Evolutionary conservation across 2,113 vertebrate species (phyloP).

Genomic region (Fregetta grallaria): DNA sequence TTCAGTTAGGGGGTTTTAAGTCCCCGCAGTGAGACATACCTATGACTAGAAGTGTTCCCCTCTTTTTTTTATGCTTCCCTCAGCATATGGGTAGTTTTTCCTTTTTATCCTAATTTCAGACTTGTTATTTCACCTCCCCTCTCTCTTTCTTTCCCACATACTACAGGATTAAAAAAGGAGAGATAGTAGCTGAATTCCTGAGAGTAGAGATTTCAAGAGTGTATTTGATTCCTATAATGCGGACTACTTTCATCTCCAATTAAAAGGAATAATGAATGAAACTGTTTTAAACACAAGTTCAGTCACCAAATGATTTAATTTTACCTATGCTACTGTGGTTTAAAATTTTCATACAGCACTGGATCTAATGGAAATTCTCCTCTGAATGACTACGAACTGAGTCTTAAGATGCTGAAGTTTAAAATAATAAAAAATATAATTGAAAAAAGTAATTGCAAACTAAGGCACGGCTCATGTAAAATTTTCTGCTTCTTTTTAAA

Average conservation of each 20-base stretch:
- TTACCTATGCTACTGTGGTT: neutral
- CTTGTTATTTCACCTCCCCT: neutral
- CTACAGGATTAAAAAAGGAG: neutral
- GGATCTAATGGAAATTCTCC: neutral
- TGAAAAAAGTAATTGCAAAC: neutral
- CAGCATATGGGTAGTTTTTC: neutral
- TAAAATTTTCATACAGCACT: neutral
- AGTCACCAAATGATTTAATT: neutral
- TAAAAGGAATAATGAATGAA: slow-evolving; percentile 18
- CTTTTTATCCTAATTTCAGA: neutral
- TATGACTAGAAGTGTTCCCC: neutral
- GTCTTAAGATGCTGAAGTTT: neutral
- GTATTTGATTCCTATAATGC: neutral
- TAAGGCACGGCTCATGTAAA: neutral
- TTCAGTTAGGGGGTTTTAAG: neutral
- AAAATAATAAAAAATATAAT: neutral
- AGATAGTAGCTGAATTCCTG: neutral
- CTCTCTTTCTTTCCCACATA: neutral
- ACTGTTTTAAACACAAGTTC: neutral
- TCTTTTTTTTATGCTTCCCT: neutral
- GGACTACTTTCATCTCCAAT: neutral
- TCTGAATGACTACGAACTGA: neutral
- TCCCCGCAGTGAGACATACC: neutral
- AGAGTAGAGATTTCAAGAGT: neutral
- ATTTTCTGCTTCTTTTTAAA: neutral